phyloP scores from a whole-genome alignment of 2,797 vertebrate species.

The Pseudomugil gertrudae region DNA sequence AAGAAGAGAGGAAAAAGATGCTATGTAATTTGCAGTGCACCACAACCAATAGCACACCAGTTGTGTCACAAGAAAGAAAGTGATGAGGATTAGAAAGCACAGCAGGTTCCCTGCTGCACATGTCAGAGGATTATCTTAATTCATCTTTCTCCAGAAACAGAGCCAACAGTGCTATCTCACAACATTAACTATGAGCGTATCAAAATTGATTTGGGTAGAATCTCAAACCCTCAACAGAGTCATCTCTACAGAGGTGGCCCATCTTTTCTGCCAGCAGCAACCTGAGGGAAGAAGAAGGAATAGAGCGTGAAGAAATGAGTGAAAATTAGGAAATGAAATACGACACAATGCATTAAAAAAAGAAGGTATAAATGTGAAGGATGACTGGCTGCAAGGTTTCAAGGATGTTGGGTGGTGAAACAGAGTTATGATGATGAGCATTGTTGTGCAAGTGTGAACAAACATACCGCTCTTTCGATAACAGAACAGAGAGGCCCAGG shows the following conservation, averaged over 20 bases:
- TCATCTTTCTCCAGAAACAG: conserved; percentile 3
- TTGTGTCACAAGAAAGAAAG: neutral
- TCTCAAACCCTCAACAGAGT: conserved; percentile 96
- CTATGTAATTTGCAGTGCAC: neutral
- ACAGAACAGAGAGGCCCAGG: conserved; percentile 95
- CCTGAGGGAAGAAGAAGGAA: conserved; percentile 72
- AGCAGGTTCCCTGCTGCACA: conserved; percentile 14
- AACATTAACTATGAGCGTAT: conserved; percentile 48
- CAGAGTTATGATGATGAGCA: neutral
- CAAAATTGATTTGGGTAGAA: conserved; percentile 97
- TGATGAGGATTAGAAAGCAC: neutral
- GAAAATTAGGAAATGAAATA: neutral
- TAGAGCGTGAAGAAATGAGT: conserved; percentile 11
- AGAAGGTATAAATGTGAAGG: neutral
- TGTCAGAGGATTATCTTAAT: conserved; percentile 15
- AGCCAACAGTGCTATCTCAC: neutral
- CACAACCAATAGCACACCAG: conserved; percentile 10
- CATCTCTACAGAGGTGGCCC: conserved; percentile 96
- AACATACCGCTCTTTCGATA: conserved; percentile 93
- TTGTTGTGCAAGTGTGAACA: neutral
- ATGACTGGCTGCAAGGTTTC: neutral
- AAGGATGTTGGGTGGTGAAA: neutral
- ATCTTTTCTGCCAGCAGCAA: conserved; percentile 96
- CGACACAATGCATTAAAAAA: neutral
- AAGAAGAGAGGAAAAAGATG: conserved; percentile 6